phyloP scores from a whole-genome alignment of 2,113 vertebrate genomes.

The Grantiella picta region DNA sequence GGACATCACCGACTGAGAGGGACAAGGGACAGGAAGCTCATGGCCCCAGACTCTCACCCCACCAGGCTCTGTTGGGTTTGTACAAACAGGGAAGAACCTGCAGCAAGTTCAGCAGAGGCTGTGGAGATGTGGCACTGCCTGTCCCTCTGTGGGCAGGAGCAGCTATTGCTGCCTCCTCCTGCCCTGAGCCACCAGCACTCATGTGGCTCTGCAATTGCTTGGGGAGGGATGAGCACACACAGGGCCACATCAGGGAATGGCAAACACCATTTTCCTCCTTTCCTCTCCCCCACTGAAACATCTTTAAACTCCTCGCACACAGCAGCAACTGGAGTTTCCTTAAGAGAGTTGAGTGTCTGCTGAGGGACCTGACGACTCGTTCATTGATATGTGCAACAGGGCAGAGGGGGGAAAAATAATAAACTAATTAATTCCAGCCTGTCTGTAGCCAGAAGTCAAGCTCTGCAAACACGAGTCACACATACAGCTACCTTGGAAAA shows the following conservation, averaged over 20 bases:
- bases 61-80: background rate
- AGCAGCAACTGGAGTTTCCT: background rate
- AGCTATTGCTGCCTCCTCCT: background rate
- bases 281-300: background rate
- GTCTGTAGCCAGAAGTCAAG: background rate
- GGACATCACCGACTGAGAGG: fast-evolving
- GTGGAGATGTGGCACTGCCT: fast-evolving
- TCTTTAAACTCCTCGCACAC: background rate
- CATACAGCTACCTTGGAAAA: background rate
- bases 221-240: background rate
- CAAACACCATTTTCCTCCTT: background rate
- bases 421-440: background rate
- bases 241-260: fast-evolving
- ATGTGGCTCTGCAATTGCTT: background rate
- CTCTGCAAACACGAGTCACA: background rate
- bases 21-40: fast-evolving
- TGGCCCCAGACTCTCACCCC: background rate
- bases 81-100: fast-evolving
- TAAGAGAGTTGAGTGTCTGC: background rate
- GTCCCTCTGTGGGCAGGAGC: background rate
- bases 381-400: background rate
- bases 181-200: background rate
- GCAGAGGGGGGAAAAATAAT: background rate
- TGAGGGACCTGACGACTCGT: fast-evolving
- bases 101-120: background rate